These are phyloP conservation scores for Erynnis tages DNA, from an alignment of 2,888 invertebrate genomes.

Conservation along the genomic window DNA sequence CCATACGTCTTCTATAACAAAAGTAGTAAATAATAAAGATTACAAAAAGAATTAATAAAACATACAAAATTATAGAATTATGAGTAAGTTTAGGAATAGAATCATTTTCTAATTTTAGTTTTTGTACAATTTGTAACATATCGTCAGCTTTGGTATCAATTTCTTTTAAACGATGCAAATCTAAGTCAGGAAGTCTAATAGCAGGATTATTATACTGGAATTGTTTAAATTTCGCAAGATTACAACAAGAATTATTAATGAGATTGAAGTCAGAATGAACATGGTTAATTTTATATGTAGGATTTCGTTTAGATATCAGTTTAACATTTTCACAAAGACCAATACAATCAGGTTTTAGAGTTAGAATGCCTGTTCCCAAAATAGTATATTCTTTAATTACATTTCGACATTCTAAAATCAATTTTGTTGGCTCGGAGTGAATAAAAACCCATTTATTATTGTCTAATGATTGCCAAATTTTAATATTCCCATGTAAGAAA, in stretches of 20 bases:
- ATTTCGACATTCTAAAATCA: not conserved
- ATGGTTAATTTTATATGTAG: not conserved
- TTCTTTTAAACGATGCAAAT: conserved; percentile 2
- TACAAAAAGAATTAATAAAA: not conserved
- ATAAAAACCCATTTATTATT: conserved; percentile 10
- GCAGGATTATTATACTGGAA: not conserved
- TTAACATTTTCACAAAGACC: conserved; percentile 10
- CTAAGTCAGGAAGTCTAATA: conserved; percentile 1
- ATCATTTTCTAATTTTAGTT: not conserved
- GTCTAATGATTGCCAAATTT: conserved; percentile 1
- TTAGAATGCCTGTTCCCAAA: conserved; percentile 8
- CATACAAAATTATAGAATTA: not conserved
- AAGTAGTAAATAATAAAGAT: conserved; percentile 2
- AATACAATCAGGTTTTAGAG: conserved; percentile 3
- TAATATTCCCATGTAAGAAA: not conserved
- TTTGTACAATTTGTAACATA: not conserved
- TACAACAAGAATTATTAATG: conserved; percentile 5
- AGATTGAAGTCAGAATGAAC: conserved; percentile 9
- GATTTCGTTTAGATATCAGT: not conserved
- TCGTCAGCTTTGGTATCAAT: conserved; percentile 4
- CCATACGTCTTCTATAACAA: conserved; percentile 4
- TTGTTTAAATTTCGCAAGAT: not conserved
- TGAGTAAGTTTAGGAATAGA: not conserved
- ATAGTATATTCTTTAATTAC: conserved; percentile 1
- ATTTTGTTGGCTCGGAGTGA: conserved; percentile 1